phyloP scores from a whole-genome alignment of 2,113 vertebrate genomes.

The Marmota monax region DNA sequence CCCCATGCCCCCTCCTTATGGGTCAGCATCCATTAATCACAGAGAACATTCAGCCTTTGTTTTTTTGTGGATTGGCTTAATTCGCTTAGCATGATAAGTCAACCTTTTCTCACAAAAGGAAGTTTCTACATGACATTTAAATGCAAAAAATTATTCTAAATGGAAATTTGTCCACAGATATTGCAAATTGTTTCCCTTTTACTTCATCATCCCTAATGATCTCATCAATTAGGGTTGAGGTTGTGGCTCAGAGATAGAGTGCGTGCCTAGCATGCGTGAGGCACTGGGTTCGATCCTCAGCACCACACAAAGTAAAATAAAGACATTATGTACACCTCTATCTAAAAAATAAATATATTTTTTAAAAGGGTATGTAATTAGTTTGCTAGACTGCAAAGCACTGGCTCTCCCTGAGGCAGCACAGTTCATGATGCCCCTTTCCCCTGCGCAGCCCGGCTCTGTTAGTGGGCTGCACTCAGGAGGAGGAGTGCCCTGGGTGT shows the following conservation, averaged over 20 bases:
- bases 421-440: slow-evolving; percentile 60
- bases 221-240: slow-evolving; percentile 76
- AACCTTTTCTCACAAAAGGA: slow-evolving; percentile 52
- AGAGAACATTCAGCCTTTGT: no score
- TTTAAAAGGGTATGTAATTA: slow-evolving; percentile 73
- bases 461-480: slow-evolving; percentile 45
- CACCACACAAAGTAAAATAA: no score
- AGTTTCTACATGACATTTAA: slow-evolving; percentile 75
- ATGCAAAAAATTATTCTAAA: slow-evolving; percentile 75
- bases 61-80: no score
- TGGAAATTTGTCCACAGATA: slow-evolving; percentile 82
- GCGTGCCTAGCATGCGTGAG: no score
- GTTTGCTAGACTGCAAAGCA: slow-evolving; percentile 71
- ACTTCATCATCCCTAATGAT: slow-evolving; percentile 83
- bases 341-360: no score
- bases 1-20: no score
- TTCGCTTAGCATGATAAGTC: not conserved
- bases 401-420: slow-evolving; percentile 76
- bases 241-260: no score
- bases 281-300: no score
- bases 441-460: slow-evolving; percentile 59
- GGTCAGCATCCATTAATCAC: no score
- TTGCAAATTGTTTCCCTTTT: slow-evolving; percentile 84
- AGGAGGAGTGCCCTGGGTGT: not conserved
- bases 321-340: no score